A percentile compares a stretch with the other conserved stretches of the same genome.
Conservation (phyloP, 2,113 vertebrate species). For the Strix uralensis region DNA sequence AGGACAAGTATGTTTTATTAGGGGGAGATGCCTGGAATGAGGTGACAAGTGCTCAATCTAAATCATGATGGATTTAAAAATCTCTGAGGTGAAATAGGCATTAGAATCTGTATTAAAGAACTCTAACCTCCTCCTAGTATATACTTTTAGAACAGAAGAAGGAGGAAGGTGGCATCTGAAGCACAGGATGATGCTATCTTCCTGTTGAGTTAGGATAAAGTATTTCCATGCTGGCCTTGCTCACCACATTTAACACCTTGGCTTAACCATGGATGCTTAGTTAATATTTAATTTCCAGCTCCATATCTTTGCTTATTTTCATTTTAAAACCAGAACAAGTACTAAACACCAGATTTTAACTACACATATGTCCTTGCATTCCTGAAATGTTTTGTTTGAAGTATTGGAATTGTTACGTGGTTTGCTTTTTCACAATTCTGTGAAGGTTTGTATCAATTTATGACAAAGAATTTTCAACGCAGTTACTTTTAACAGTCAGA, state of each 20-base stretch:
- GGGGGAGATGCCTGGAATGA: neutral
- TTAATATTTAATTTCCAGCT: neutral
- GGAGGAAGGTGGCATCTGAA: neutral
- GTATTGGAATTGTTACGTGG: neutral
- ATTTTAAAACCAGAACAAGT: neutral
- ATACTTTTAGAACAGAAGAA: neutral
- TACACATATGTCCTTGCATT: neutral
- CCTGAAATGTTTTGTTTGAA: neutral
- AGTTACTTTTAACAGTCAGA: neutral
- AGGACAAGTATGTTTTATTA: neutral
- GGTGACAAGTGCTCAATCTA: neutral
- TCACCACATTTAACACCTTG: neutral
- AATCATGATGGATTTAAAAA: neutral
- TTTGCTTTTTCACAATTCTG: neutral
- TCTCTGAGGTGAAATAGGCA: neutral
- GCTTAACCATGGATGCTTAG: neutral
- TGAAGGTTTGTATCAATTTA: neutral
- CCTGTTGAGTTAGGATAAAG: neutral
- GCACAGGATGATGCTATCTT: neutral
- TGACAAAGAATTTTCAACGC: neutral
- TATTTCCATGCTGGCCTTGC: neutral
- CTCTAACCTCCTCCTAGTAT: neutral
- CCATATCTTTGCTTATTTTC: neutral
- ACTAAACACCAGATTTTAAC: neutral
- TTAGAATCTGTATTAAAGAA: neutral